A percentile compares a stretch with the other conserved stretches of the same genome.
These are phyloP conservation scores for Phyto melanocephala DNA, from an alignment of 2,888 invertebrate species.

Conservation along the genomic window DNA sequence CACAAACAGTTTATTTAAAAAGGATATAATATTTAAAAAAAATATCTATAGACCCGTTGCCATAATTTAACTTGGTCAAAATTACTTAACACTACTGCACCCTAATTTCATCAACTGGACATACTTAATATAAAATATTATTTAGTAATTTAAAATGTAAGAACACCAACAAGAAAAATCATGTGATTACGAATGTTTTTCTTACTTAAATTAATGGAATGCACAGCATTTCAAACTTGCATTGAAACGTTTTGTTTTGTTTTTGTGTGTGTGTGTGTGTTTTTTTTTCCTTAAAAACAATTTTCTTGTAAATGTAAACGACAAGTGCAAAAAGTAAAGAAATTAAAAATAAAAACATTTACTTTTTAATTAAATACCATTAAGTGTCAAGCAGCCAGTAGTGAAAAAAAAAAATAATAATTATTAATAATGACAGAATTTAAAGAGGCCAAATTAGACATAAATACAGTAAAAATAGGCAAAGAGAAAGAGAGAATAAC, in stretches of 20 bases:
- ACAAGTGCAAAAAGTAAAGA: slow-evolving; percentile 50
- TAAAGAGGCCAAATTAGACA: slow-evolving; percentile 59
- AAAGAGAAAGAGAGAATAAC: slow-evolving; percentile 38
- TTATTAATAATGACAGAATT: slow-evolving; percentile 52
- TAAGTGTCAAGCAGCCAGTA: slow-evolving; percentile 59
- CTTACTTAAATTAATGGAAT: slow-evolving; percentile 30
- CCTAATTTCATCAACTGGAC: slow-evolving; percentile 1
- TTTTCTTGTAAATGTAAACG: neutral
- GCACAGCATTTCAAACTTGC: neutral
- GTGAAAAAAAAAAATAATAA: slow-evolving; percentile 6
- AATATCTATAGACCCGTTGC: too few species aligned
- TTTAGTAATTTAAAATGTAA: neutral
- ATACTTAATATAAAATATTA: neutral
- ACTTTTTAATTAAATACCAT: slow-evolving; percentile 69
- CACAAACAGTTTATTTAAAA: neutral
- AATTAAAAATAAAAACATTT: slow-evolving; percentile 48
- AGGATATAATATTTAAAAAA: too few species aligned
- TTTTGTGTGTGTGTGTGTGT: too few species aligned
- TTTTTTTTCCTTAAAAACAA: too few species aligned
- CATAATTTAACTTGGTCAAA: too few species aligned
- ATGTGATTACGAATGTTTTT: slow-evolving; percentile 19
- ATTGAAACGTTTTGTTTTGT: neutral
- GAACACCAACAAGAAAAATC: neutral
- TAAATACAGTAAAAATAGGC: neutral
- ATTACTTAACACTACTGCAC: too few species aligned